These are phyloP conservation scores for Sminthurinus signatus DNA, from an alignment of 1,140 invertebrate genomes.

Conservation along the genomic window DNA sequence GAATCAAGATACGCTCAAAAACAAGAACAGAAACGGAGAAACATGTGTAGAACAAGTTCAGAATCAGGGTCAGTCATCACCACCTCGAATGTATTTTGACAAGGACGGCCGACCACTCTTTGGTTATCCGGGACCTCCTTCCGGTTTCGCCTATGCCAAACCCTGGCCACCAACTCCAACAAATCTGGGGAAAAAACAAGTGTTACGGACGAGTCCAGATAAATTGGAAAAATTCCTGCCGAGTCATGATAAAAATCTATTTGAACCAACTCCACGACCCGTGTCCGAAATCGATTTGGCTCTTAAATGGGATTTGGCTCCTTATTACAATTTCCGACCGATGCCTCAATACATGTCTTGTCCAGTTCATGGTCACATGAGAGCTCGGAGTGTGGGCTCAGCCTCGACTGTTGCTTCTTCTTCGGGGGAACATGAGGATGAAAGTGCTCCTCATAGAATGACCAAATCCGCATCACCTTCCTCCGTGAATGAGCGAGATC, in stretches of 20 bases:
- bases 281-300: conserved; percentile 26
- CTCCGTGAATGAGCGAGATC: too few relatives aligned
- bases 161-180: conserved; percentile 24
- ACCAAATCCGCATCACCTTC: too few relatives aligned
- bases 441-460: too few relatives aligned
- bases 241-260: too few relatives aligned
- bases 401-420: too few relatives aligned
- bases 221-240: too few relatives aligned
- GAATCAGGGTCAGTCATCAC: too few relatives aligned
- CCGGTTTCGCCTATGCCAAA: conserved; percentile 16
- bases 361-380: conserved; percentile 5
- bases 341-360: neutral
- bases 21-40: too few relatives aligned
- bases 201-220: conserved; percentile 7
- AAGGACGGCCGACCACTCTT: conserved; percentile 13
- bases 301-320: conserved; percentile 24
- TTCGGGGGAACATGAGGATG: too few relatives aligned
- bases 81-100: neutral
- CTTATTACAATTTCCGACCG: neutral
- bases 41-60: too few relatives aligned
- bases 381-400: too few relatives aligned
- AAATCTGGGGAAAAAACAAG: conserved; percentile 27
- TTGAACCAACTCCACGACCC: neutral
- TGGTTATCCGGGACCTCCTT: conserved; percentile 1
- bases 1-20: too few relatives aligned